Evolutionary conservation across 30 jellyfish, hydroid and myxozoan genomes (phyloP).

Genomic region (Turritopsis rubra): DNA sequence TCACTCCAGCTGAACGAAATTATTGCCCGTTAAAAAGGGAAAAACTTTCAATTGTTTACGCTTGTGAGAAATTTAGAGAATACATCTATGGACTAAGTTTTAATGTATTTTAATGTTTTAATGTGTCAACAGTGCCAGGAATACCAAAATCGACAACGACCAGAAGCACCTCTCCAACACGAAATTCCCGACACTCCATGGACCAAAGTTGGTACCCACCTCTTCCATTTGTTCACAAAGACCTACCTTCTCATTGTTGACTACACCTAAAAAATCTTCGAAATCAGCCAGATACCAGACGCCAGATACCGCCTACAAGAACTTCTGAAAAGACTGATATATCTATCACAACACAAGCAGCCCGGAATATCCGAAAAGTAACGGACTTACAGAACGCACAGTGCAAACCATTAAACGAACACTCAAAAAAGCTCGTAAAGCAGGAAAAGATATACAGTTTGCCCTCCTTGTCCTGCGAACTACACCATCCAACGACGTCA

Average conservation of each 20-base stretch:
- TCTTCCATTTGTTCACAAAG: conserved; percentile 2
- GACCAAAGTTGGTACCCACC: too few species aligned
- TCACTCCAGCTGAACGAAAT: conserved; percentile 30
- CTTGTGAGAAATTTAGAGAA: conserved; percentile 45
- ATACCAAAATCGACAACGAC: conserved; percentile 28
- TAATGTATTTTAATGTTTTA: conserved; percentile 32
- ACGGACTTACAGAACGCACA: conserved; percentile 60
- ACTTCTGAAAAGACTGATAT: conserved; percentile 30
- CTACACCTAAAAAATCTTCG: conserved; percentile 21
- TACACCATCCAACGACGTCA: conserved; percentile 37
- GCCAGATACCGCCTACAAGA: conserved; percentile 27
- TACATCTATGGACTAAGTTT: conserved; percentile 36
- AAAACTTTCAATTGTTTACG: conserved; percentile 41
- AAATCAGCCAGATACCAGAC: conserved; percentile 36
- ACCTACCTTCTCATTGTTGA: background rate
- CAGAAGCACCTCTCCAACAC: conserved; percentile 29
- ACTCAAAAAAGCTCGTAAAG: conserved; percentile 27
- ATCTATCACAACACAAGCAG: conserved; percentile 38
- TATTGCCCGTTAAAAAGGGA: conserved; percentile 40
- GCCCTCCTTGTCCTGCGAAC: conserved; percentile 25
- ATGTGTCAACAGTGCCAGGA: too few species aligned
- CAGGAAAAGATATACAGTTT: conserved; percentile 28
- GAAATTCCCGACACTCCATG: too few species aligned
- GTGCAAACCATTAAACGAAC: conserved; percentile 71
- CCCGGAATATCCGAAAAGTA: conserved; percentile 36